phyloP scores from a whole-genome alignment of 1,140 invertebrate genomes.

The Spodoptera litura region DNA sequence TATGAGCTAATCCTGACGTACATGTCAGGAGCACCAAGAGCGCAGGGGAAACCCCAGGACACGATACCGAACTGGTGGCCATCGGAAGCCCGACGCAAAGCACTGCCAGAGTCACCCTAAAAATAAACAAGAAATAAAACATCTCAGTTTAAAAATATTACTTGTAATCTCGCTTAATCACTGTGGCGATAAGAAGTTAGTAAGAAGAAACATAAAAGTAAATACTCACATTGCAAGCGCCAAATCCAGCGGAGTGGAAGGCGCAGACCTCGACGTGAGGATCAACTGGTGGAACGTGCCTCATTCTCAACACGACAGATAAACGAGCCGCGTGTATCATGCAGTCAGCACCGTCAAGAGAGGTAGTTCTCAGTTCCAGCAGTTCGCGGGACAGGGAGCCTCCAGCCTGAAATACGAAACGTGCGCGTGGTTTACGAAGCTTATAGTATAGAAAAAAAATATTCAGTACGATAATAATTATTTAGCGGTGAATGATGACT shows the following conservation, averaged over 20 bases:
- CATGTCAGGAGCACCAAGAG: constrained; percentile 86
- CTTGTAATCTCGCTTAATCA: too few relatives aligned
- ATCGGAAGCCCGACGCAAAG: constrained; percentile 78
- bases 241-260: constrained; percentile 57
- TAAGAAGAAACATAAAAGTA: too few relatives aligned
- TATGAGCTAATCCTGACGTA: constrained; percentile 65
- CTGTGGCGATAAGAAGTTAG: too few relatives aligned
- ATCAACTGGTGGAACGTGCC: constrained; percentile 54
- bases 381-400: constrained; percentile 55
- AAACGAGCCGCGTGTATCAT: constrained; percentile 40
- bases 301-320: constrained; percentile 38
- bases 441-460: too few relatives aligned
- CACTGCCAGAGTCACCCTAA: constrained; percentile 87
- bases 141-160: too few relatives aligned
- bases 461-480: too few relatives aligned
- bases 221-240: constrained; percentile 66
- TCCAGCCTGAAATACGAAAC: constrained; percentile 46
- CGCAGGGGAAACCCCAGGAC: constrained; percentile 88
- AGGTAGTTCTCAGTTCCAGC: constrained; percentile 50
- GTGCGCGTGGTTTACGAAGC: too few relatives aligned
- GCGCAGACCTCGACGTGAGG: constrained; percentile 66
- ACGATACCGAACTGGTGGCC: constrained; percentile 86
- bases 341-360: constrained; percentile 54
- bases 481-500: too few relatives aligned
- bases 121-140: too few relatives aligned